Base-by-base conservation (phyloP, 2,888 invertebrate genomes). In the Serripes groenlandicus region DNA sequence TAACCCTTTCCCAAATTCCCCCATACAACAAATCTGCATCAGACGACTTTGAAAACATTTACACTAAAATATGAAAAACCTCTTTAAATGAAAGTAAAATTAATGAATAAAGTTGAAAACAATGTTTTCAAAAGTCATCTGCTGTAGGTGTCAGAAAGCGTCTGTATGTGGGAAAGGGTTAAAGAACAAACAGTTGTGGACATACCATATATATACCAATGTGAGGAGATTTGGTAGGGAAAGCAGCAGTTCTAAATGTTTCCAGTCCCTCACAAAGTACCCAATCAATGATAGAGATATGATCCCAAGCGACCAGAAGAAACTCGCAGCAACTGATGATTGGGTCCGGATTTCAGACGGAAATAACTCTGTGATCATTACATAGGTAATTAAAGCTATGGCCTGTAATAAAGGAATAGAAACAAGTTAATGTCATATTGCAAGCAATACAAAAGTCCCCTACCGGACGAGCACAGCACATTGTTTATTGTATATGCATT, bases 291-390 rank as follows among this genome's bases (percentile, higher is more conserved):
- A 83, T 11, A 92, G 83, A 4, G 83, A 52, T 81, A 92, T 91
- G 7, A 93, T 77, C 15, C 93, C 93, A 1, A 87, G 28, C 7
- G 91, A 90, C 92, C 92, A 93, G 71, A 90, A 91, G 21, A 90
- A 80, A 81, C 90, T 91, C 32, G 91, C 87, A 18, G 87, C 91
- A 11, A 92, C 88, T 32, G 90, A 91, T 21, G 91, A 90, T 32
- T 86, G 78, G 2, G 92, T 90, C 5, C 93, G 80, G n/a, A 79
- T 70, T 7, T 79, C 70, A 4, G 91, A 81, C 2, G 91, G 90
- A 58, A 92, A 92, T 26, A 90, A 76, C 74, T 93, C 93, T 62
- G 91, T 88, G 62, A 92, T 86, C 90, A 91, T 88, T 52, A 92
- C 91, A 75, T 89, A 92, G 18, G 89, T 74, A 28, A 89, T 81